Conservation (phyloP, 2,113 vertebrate genomes). For the Romanogobio albipinnatus region DNA sequence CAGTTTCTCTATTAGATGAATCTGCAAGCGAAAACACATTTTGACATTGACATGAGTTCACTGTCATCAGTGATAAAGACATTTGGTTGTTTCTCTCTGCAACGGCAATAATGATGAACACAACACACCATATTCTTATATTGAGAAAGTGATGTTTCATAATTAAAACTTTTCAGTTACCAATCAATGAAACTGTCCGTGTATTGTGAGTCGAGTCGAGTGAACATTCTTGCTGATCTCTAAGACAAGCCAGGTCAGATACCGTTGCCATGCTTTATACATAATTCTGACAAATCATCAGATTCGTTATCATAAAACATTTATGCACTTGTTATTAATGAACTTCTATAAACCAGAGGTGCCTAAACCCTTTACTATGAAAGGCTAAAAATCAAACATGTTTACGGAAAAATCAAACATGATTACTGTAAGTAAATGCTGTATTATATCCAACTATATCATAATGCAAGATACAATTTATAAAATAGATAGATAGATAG, state of each 20-base stretch:
- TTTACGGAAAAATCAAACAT: no score
- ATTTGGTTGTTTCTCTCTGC: not conserved
- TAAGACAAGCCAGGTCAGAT: not conserved
- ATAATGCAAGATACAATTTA: not conserved
- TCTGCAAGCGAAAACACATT: not conserved
- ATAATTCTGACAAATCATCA: not conserved
- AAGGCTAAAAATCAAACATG: not conserved
- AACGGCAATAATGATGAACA: not conserved
- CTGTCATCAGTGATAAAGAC: not conserved
- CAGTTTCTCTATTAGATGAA: not conserved
- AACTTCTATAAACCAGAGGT: not conserved
- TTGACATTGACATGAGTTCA: slow-evolving; percentile 45
- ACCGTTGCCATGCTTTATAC: not conserved
- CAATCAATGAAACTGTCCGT: not conserved
- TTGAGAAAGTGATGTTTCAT: not conserved
- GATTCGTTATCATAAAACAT: not conserved
- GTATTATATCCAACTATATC: not conserved
- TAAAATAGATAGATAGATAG: no score
- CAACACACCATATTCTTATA: not conserved
- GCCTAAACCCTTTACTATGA: not conserved
- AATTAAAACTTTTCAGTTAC: not conserved
- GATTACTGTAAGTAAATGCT: not conserved
- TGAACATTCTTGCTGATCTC: not conserved
- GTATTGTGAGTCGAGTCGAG: not conserved
- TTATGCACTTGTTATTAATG: not conserved